A percentile compares a stretch with the other conserved stretches of the same genome.
These are phyloP conservation scores for Nerophis ophidion DNA, from an alignment of 2,113 vertebrate species.

Conservation along the genomic window DNA sequence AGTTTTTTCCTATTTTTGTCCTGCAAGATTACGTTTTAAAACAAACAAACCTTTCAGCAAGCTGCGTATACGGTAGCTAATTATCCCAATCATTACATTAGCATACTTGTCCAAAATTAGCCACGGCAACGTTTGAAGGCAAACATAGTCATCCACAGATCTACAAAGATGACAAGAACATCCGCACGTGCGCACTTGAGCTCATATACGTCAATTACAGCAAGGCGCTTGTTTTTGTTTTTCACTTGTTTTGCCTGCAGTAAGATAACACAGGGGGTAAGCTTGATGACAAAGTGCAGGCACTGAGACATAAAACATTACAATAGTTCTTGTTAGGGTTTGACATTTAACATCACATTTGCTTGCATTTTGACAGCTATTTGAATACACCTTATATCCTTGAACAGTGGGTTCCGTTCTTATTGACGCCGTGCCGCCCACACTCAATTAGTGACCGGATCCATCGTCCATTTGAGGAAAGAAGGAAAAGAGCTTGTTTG, in stretches of 20 bases:
- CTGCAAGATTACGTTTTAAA: background rate
- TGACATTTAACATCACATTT: too few relatives aligned
- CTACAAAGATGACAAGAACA: constrained; percentile 20
- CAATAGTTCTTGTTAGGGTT: too few relatives aligned
- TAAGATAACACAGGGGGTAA: background rate
- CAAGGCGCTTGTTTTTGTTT: background rate
- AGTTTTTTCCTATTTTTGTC: background rate
- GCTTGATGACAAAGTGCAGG: too few relatives aligned
- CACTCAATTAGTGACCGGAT: too few relatives aligned
- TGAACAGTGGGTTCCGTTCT: too few relatives aligned
- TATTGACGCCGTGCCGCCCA: too few relatives aligned
- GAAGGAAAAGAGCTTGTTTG: too few relatives aligned
- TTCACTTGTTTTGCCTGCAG: background rate
- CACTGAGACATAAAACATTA: too few relatives aligned
- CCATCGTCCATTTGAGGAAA: too few relatives aligned
- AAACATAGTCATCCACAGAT: constrained; percentile 35
- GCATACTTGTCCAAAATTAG: constrained; percentile 23
- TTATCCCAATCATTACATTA: constrained; percentile 24
- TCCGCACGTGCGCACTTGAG: constrained; percentile 20
- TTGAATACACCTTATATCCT: too few relatives aligned
- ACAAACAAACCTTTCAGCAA: background rate
- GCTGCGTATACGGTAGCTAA: constrained; percentile 9
- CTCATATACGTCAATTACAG: constrained; percentile 20
- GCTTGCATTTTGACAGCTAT: too few relatives aligned
- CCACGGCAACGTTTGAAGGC: constrained; percentile 25